Evolutionary conservation across 2,797 vertebrate species (phyloP), one percentile per base, ranked within the genome.

Genomic region (Crenuchus spilurus): DNA sequence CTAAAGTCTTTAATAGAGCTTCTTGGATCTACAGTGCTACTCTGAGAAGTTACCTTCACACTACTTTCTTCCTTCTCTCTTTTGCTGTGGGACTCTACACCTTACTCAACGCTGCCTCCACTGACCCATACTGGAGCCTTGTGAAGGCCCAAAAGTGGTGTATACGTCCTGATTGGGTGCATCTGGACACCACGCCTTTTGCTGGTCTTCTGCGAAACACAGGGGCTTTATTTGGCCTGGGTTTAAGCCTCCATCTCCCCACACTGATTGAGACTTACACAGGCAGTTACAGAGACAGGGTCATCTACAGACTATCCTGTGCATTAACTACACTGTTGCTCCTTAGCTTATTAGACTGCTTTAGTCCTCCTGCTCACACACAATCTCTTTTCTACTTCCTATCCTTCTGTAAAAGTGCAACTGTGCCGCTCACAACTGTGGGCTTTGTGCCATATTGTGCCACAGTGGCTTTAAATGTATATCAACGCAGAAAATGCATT

Each of bases 41-140:
- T 39, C 86, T 95, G 55, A 77, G 44, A 68, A 85, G 33, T 30
- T 96, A 95, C 54, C 8, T 91, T 65, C 77, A 84, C 60, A 71
- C 90, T 64, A 94, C 93, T 35, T 16, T 91, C 61, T 92, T 92
- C 84, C 91, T 95, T 66, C 90, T 95, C 61, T 88, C 85, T 58
- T 92, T 94, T 1, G 91, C 92, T 10, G 82, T 95, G 73, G 93
- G 93, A 4, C 89, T 94, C 80, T 94, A 94, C 68, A 76, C 92
- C 48, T 83, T 94, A 78, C 89, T 95, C 18, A 86, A 85, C 72
- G 72, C 16, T 0, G 64, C 93, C 0, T 92, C 92, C 0, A 88
- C 95, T 5, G 92, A 95, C 81, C 91, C 95, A 64, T 89, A 94
- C 30, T 96, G 94, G 94, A 94, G 94, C 0, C 82, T 96, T 76